Evolutionary conservation across 1,140 invertebrate species (phyloP), one percentile per base, ranked within the genome.

Genomic region (Tenebrio molitor): DNA sequence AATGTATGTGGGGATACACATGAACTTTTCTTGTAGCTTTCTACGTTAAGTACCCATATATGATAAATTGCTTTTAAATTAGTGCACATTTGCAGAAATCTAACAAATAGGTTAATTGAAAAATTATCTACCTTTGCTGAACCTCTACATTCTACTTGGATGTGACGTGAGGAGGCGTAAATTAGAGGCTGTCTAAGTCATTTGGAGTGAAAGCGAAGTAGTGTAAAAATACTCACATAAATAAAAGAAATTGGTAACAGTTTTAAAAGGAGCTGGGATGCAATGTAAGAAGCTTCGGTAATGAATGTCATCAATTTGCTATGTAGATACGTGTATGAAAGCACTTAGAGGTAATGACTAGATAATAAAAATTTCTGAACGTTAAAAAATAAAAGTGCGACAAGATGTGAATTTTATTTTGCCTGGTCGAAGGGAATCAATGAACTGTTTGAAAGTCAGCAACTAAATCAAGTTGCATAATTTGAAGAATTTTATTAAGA

Each of bases 401-500:
- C n/a, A n/a, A n/a, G n/a, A n/a, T n/a, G n/a, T n/a, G n/a, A n/a
- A n/a, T n/a, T n/a, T n/a, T n/a, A n/a, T n/a, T n/a, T n/a, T n/a
- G n/a, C n/a, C n/a, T n/a, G n/a, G n/a, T n/a, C n/a, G n/a, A n/a
- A n/a, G n/a, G n/a, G n/a, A n/a, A n/a, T n/a, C 25, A 29, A 29
- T 29, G n/a, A 29, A 3, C 25, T 29, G 25, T 4, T 29, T 29
- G 3, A 29, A 29, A 8, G 8, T 4, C 25, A 29, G 8, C 3
- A 4, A 29, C 3, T 29, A 29, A 29, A 29, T 29, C 3, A 29
- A 39, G 36, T 39, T 39, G 36, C 36, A 12, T 14, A 5, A 58
- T 58, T 58, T 58, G 17, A 42, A 34, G 14, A 66, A 44, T 66
- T n/a, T 25, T 39, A 42, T 66, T 66, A 66, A 66, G 42, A 66